Percentiles rank a stretch among this genome's conserved stretches.
Conservation (phyloP, 2,888 invertebrate species). For the Leptopterna dolabrata region DNA sequence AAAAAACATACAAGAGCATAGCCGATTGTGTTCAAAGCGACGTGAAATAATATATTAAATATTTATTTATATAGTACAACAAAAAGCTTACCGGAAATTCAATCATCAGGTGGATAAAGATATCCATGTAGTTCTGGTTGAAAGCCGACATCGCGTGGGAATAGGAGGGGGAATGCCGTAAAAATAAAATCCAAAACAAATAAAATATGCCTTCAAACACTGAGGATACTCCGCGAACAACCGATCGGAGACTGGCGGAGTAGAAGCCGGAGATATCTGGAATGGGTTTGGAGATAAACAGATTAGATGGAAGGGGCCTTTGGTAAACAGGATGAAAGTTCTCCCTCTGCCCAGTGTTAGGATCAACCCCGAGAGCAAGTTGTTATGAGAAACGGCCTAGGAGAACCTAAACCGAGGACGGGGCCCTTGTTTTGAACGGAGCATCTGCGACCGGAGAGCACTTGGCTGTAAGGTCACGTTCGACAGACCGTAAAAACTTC, state of each 20-base stretch:
- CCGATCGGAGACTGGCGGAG: background rate
- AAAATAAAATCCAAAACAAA: background rate
- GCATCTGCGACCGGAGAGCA: background rate
- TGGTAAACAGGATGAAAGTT: conserved; percentile 23
- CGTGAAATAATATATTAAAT: too few species aligned
- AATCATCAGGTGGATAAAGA: conserved; percentile 13
- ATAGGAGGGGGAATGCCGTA: background rate
- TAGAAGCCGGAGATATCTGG: background rate
- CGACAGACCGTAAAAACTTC: background rate
- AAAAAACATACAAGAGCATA: too few species aligned
- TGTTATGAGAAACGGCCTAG: conserved; percentile 8
- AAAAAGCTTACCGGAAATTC: conserved; percentile 13
- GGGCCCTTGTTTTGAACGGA: background rate
- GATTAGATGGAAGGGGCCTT: background rate
- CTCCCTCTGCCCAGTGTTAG: background rate
- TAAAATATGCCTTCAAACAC: background rate
- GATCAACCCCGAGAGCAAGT: background rate
- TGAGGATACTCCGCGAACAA: background rate
- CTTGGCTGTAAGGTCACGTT: background rate
- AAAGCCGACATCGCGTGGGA: background rate
- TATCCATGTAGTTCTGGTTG: background rate
- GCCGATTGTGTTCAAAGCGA: too few species aligned
- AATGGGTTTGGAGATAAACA: conserved; percentile 3
- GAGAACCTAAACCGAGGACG: background rate
- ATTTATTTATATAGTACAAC: too few species aligned